These are phyloP conservation scores for Quadriops clusia DNA, from an alignment of 2,888 invertebrate species.

Conservation along the genomic window DNA sequence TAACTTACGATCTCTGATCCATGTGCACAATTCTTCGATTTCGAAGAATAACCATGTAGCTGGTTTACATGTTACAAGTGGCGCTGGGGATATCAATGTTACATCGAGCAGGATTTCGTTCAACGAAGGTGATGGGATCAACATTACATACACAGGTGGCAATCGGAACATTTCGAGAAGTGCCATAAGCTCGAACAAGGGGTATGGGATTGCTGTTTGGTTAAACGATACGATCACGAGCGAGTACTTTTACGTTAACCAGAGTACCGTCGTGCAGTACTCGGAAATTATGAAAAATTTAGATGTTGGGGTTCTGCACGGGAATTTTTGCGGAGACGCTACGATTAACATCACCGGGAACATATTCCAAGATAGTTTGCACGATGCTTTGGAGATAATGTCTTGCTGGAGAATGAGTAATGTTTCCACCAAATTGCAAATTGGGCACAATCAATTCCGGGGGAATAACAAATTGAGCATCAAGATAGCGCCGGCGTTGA, in stretches of 20 bases:
- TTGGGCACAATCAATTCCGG: conserved; percentile 77
- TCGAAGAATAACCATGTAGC: conserved; percentile 83
- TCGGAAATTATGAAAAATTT: conserved; percentile 78
- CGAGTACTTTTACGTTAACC: conserved; percentile 69
- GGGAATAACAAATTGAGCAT: conserved; percentile 64
- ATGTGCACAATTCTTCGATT: conserved; percentile 70
- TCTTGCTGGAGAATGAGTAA: conserved; percentile 64
- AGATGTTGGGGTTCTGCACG: conserved; percentile 80
- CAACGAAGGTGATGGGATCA: conserved; percentile 89
- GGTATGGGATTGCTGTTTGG: conserved; percentile 84
- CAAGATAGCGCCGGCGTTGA: conserved; percentile 70
- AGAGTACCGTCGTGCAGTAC: conserved; percentile 77
- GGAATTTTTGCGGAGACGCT: conserved; percentile 80
- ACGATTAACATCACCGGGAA: conserved; percentile 91
- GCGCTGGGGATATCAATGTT: conserved; percentile 88
- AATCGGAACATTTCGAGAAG: conserved; percentile 83
- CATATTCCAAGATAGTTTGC: conserved; percentile 66
- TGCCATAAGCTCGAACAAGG: conserved; percentile 73
- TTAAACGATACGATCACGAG: conserved; percentile 71
- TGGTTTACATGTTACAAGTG: conserved; percentile 80
- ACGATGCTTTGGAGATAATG: conserved; percentile 68
- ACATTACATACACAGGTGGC: conserved; percentile 91
- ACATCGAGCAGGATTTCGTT: conserved; percentile 81
- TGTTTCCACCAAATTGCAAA: conserved; percentile 51
- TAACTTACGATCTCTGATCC: conserved; percentile 79